Percentiles rank a stretch among this genome's conserved stretches.
Evolutionary conservation across 1,140 invertebrate genomes (phyloP).

Genomic region (Bombus superbus): DNA sequence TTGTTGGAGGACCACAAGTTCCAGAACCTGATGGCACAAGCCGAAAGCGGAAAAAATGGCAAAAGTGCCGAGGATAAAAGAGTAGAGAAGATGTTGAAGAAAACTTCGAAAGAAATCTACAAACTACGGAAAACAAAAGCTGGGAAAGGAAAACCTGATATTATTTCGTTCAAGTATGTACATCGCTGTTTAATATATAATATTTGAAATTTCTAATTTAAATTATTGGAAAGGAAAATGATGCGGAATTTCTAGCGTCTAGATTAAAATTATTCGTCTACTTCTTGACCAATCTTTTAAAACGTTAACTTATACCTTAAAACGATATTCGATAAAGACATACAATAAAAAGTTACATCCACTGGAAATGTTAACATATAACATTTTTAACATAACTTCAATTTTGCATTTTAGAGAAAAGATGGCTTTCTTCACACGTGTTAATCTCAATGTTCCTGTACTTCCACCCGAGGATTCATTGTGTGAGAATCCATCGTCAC

Average conservation of each 20-base stretch:
- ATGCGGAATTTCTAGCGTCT: too few species aligned
- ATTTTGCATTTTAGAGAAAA: conserved; percentile 89
- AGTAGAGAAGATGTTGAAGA: conserved; percentile 91
- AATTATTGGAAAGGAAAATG: background rate
- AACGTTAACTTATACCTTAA: too few species aligned
- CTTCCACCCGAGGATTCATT: conserved; percentile 86
- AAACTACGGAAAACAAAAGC: conserved; percentile 93
- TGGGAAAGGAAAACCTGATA: conserved; percentile 94
- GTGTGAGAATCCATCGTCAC: background rate
- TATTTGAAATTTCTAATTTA: background rate
- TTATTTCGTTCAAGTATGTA: conserved; percentile 96
- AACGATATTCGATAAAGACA: too few species aligned
- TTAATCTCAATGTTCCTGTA: conserved; percentile 90
- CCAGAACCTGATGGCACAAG: conserved; percentile 88
- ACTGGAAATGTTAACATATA: background rate
- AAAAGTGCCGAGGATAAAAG: conserved; percentile 90
- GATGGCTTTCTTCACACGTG: conserved; percentile 96
- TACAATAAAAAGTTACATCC: too few species aligned
- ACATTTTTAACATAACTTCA: conserved; percentile 3
- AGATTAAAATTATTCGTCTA: too few species aligned
- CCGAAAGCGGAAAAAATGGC: conserved; percentile 84
- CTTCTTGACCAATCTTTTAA: too few species aligned
- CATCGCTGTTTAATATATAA: background rate
- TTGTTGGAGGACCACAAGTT: conserved; percentile 93
- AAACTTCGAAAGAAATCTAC: conserved; percentile 95